phyloP scores from a whole-genome alignment of 2,888 invertebrate genomes.

The Euclidia mi region DNA sequence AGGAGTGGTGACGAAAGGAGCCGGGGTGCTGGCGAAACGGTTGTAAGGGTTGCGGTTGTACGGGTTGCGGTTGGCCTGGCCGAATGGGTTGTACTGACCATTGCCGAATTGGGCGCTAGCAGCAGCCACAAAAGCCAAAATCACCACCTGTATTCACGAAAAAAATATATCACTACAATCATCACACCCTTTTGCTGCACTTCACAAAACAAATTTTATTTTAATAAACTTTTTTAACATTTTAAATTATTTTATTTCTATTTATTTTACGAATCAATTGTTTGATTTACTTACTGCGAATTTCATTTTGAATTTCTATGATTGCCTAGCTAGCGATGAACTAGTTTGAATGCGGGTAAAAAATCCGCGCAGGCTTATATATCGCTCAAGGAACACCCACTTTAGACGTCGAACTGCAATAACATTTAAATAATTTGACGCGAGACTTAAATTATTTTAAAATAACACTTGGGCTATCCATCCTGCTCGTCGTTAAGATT shows the following conservation, averaged over 20 bases:
- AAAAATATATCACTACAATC: conserved; percentile 21
- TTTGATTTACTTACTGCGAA: conserved; percentile 74
- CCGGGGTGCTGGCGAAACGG: conserved; percentile 34
- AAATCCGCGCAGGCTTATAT: conserved; percentile 84
- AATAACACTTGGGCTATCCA: conserved; percentile 65
- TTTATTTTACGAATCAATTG: conserved; percentile 25
- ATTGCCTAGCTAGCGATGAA: conserved; percentile 77
- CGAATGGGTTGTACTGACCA: not conserved
- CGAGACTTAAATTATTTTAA: conserved; percentile 67
- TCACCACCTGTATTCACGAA: conserved; percentile 61
- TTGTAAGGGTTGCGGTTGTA: conserved; percentile 28
- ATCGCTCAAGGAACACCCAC: conserved; percentile 81
- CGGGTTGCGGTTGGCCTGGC: conserved; percentile 11
- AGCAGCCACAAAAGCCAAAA: conserved; percentile 70
- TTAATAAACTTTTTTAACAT: conserved; percentile 20
- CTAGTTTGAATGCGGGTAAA: conserved; percentile 85
- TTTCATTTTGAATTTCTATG: conserved; percentile 72
- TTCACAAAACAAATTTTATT: too few species aligned
- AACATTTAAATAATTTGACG: conserved; percentile 82
- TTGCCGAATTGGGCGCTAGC: conserved; percentile 64
- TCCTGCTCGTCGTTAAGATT: conserved; percentile 50
- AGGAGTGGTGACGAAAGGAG: conserved; percentile 41
- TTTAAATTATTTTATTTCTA: conserved; percentile 3
- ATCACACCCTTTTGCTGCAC: conserved; percentile 19
- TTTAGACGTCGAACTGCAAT: conserved; percentile 77